Base-by-base conservation (phyloP, 2,888 invertebrate species). In the Apamea monoglypha region DNA sequence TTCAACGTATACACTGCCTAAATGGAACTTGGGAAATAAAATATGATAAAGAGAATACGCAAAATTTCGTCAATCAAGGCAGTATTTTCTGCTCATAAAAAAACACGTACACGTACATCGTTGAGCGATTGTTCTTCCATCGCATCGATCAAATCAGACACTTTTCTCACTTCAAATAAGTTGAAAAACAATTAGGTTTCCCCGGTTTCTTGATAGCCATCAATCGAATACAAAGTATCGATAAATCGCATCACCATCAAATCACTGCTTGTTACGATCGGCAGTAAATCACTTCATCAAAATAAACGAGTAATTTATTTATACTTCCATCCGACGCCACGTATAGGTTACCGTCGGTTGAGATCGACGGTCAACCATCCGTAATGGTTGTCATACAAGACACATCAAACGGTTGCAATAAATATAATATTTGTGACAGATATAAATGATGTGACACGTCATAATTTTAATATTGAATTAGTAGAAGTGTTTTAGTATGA, bases 221-320 rank as follows among this genome's bases (percentile, higher is more conserved):
- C 63, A 82, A 70, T 71, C 32, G 10, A 36, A 29, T 40, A 56
- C 25, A 56, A 82, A 79, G 59, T 69, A 73, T 53, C 47, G 44
- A 83, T 82, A 76, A 83, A 82, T 76, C 32, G 56, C n/a, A 63
- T 29, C 5, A 32, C 47, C 61, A 74, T 56, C 50, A 40, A 70
- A 79, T 76, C 63, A 66, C 75, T 83, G 67, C 66, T 68, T 2
- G 14, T 66, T 66, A 50, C 44, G 8, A 53, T 76, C 18, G n/a
- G n/a, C 59, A 76, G 53, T 84, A 83, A 83, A 84, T 84, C 74
- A 68, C 72, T 14, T 50, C n/a, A 47, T 68, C 50, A 64, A 84
- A 83, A 76, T 84, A 80, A 77, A 80, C 72, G 14, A 61, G 68
- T 68, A 36, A 53, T 74, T 74, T 69, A 77, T 77, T 69, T 80